Evolutionary conservation across 2,797 vertebrate species (phyloP), one percentile per base, ranked within the genome.

Genomic region (Semotilus atromaculatus): DNA sequence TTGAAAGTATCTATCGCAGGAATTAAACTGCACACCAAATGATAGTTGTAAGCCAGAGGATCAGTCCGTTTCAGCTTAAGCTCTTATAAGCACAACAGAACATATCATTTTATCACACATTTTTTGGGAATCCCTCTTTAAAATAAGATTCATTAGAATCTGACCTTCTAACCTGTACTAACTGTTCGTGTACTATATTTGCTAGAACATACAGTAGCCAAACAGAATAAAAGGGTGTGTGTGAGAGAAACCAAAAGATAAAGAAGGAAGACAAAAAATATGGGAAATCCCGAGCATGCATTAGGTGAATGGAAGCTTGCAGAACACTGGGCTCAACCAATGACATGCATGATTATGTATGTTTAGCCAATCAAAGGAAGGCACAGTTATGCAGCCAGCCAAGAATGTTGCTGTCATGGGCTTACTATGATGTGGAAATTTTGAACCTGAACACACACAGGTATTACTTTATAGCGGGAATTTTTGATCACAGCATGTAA

Each of bases 271-370:
- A 29, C 19, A 53, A 2, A 16, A n/a, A 29, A 51, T 1, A 8
- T 6, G 19, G 29, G 58, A 48, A 7, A 38, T 51, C 3, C 8
- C 18, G 73, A 87, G 38, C 88, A 89, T 6, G 76, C 85, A 34
- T 55, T n/a, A 40, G 34, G 38, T 36, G 53, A 78, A 77, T 89
- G 89, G 29, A 62, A 62, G 18, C 38, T 68, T 64, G 76, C 72
- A 89, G 86, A 90, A 89, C 83, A 88, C 60, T 34, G 34, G 38
- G 23, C 34, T 86, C 64, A 67, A 34, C 89, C 88, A 90, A 86
- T 88, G 38, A 36, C 40, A 10, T 5, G 67, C 78, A 23, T 83
- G 76, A 87, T 73, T 26, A 36, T 36, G 43, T 53, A 16, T 67
- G 23, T 45, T 43, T 45, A 51, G 51, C 89, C 89, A 88, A 88